Percentiles rank a stretch among this genome's conserved stretches.
phyloP scores from a whole-genome alignment of 2,797 vertebrate genomes.

The Aldrovandia affinis region DNA sequence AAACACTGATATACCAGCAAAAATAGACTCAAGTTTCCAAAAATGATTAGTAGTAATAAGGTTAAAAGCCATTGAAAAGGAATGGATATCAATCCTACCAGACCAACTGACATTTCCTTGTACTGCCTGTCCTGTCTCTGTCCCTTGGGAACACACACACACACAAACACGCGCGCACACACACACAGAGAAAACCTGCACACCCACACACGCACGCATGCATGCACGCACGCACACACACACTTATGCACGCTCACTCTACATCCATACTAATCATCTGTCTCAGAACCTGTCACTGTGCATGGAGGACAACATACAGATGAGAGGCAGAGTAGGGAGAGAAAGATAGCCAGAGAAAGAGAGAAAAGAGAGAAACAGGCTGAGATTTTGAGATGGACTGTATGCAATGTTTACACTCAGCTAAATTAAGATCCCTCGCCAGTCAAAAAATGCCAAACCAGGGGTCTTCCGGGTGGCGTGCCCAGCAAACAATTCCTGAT shows the following conservation, averaged over 20 bases:
- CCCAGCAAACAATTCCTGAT: too few species aligned
- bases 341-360: not conserved
- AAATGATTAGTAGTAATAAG: slow-evolving; percentile 59
- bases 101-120: slow-evolving; percentile 42
- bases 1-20: slow-evolving; percentile 75
- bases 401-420: not conserved
- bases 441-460: too few species aligned
- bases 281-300: not conserved
- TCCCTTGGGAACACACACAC: not conserved
- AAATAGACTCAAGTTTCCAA: slow-evolving; percentile 35
- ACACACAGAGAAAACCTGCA: too few species aligned
- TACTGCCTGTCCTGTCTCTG: slow-evolving; percentile 17
- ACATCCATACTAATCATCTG: not conserved
- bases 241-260: not conserved
- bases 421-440: not conserved
- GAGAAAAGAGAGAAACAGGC: not conserved
- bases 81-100: slow-evolving; percentile 55
- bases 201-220: not conserved
- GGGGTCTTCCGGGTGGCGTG: not conserved
- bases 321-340: not conserved
- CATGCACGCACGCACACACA: not conserved
- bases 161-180: not conserved
- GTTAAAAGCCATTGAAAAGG: slow-evolving; percentile 50
- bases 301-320: not conserved
- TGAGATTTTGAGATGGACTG: not conserved